Base-by-base conservation (phyloP, 2,113 vertebrate species). In the Pampusana beccarii region DNA sequence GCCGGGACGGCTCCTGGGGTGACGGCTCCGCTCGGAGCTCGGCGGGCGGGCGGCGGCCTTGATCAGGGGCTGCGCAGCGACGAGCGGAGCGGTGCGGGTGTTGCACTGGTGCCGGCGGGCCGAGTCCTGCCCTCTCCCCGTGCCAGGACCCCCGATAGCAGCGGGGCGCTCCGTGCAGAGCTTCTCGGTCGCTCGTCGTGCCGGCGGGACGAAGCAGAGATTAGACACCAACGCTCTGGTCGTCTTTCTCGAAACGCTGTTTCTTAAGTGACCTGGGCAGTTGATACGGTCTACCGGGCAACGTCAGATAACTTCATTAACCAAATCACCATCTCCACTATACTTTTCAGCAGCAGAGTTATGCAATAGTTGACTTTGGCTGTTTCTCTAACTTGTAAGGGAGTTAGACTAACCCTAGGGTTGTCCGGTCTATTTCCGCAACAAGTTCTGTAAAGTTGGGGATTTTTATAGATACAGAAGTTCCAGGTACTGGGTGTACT, bases 191-290 rank as follows among this genome's bases (percentile, higher is more conserved):
- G 33, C 34, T 42, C 54, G 1, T 16, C 2, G 26, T 28, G 3
- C 21, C 16, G 23, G 10, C 5, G 18, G 28, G 24, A 11, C 7
- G 3, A 5, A 42, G 38, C 29, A 0, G 58, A 23, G 71, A 13
- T 20, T 29, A 4, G 0, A 38, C 16, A 5, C 3, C 50, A 2
- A 3, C 6, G 3, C 56, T 48, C 64, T 13, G 10, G 18, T 72
- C 24, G 3, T 18, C 62, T 70, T 69, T 56, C 11, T 14, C 12
- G 29, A 23, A n/a, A 53, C 26, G 10, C 10, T 38, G 1, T 21
- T 77, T 64, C 65, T 44, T 34, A n/a, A 75, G 46, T 56, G 71
- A 62, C 71, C 79, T 3, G 42, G 31, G 46, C 25, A 6, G 7
- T 38, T 9, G 14, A 3, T 10, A 3, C 8, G 8, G 26, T 36